Percentiles rank a stretch among this genome's conserved stretches.
Conservation (phyloP, 2,797 vertebrate species). For the Sebastiscus albofasciatus region DNA sequence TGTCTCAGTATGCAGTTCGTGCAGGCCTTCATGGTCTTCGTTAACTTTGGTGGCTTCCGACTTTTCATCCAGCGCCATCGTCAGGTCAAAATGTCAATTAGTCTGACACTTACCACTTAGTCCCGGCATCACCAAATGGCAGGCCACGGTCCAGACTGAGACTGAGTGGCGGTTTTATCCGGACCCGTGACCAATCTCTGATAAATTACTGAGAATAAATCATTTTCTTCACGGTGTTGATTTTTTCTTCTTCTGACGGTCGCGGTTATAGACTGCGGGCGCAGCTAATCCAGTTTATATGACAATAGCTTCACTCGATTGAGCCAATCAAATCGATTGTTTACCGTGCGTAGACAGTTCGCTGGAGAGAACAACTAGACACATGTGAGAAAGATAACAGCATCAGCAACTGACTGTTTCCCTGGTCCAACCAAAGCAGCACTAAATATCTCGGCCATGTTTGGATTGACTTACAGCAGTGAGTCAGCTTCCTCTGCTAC, state of each 20-base stretch:
- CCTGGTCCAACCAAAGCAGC: background rate
- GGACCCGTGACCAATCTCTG: background rate
- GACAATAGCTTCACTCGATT: background rate
- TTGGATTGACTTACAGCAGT: background rate
- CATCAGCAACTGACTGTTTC: background rate
- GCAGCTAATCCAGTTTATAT: background rate
- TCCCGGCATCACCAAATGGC: background rate
- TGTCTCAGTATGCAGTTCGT: background rate
- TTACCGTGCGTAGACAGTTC: background rate
- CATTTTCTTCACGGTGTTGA: background rate
- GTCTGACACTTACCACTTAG: background rate
- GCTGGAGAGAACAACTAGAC: too few relatives aligned
- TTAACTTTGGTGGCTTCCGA: background rate
- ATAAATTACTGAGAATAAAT: background rate
- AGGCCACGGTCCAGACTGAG: background rate
- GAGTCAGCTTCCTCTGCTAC: background rate
- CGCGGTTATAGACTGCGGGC: background rate
- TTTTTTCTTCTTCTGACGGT: background rate
- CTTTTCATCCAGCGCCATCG: background rate
- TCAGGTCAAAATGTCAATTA: background rate
- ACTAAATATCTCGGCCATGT: background rate
- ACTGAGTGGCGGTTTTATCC: background rate
- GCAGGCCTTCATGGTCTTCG: background rate
- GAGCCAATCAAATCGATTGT: background rate
- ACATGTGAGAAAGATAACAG: too few relatives aligned